phyloP scores from a whole-genome alignment of 2,888 invertebrate genomes.

The Pseudoips prasinana region DNA sequence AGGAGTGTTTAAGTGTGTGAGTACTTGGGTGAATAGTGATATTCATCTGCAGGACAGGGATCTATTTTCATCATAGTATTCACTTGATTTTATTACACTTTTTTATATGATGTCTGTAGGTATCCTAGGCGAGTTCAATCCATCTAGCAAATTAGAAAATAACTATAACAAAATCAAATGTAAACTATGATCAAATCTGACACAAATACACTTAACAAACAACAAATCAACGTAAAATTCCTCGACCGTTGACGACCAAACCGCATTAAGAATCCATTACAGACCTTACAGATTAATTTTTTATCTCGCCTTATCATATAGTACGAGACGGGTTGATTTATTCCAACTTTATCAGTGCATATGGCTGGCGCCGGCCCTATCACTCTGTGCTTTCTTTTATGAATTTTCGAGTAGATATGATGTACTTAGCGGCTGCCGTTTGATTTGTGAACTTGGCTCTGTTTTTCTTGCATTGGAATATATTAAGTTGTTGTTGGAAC shows the following conservation, averaged over 20 bases:
- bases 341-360: slow-evolving; percentile 43
- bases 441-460: slow-evolving; percentile 25
- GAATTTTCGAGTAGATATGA: slow-evolving; percentile 47
- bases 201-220: slow-evolving; percentile 8
- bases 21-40: too few species aligned
- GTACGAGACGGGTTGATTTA: slow-evolving; percentile 48
- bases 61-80: too few species aligned
- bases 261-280: slow-evolving; percentile 62
- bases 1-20: too few species aligned
- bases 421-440: slow-evolving; percentile 46
- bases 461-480: slow-evolving; percentile 4
- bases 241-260: slow-evolving; percentile 37
- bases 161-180: too few species aligned
- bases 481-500: slow-evolving; percentile 1
- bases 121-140: too few species aligned
- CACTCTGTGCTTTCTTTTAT: slow-evolving; percentile 45
- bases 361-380: slow-evolving; percentile 43
- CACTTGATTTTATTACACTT: too few species aligned
- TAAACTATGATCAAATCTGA: slow-evolving; percentile 3
- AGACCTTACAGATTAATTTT: slow-evolving; percentile 55
- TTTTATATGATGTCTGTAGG: too few species aligned
- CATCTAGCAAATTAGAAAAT: too few species aligned
- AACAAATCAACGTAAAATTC: slow-evolving; percentile 24
- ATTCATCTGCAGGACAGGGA: too few species aligned
- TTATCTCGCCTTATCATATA: slow-evolving; percentile 53